These are phyloP conservation scores for Anticlea derivata DNA, from an alignment of 2,888 invertebrate species.

Conservation along the genomic window DNA sequence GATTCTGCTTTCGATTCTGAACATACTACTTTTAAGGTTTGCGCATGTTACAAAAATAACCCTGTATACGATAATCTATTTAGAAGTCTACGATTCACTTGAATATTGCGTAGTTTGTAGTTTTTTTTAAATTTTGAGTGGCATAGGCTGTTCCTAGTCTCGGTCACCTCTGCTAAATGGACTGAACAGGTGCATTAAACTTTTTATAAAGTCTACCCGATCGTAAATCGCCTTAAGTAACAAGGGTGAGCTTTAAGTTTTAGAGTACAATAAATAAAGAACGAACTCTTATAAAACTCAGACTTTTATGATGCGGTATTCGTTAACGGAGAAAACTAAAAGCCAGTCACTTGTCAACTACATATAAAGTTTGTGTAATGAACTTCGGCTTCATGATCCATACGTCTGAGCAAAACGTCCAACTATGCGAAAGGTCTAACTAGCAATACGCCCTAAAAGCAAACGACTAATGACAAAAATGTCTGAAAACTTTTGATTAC, in stretches of 20 bases:
- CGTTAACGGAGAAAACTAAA: slow-evolving; percentile 24
- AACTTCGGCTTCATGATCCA: too few relatives aligned
- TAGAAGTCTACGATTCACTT: too few relatives aligned
- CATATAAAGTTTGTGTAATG: slow-evolving; percentile 18
- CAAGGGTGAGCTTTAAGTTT: slow-evolving; percentile 71
- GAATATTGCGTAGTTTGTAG: too few relatives aligned
- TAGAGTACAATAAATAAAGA: slow-evolving; percentile 65
- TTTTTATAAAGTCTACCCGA: slow-evolving; percentile 63
- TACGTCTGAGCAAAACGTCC: too few relatives aligned
- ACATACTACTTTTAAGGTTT: too few relatives aligned
- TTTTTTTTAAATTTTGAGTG: slow-evolving; percentile 2
- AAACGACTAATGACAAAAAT: too few relatives aligned
- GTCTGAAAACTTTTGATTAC: too few relatives aligned
- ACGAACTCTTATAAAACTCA: slow-evolving; percentile 47
- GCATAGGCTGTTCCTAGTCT: slow-evolving; percentile 29
- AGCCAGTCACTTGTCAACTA: slow-evolving; percentile 26
- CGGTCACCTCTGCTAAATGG: slow-evolving; percentile 68
- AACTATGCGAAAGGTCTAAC: too few relatives aligned
- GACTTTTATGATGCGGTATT: slow-evolving; percentile 49
- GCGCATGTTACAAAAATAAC: too few relatives aligned
- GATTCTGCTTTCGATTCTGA: too few relatives aligned
- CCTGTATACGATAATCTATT: too few relatives aligned
- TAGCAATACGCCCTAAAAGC: too few relatives aligned
- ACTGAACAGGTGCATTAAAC: slow-evolving; percentile 72
- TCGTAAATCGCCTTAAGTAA: slow-evolving; percentile 74